phyloP scores from a whole-genome alignment of 2,888 invertebrate genomes.

The Eupithecia insigniata region DNA sequence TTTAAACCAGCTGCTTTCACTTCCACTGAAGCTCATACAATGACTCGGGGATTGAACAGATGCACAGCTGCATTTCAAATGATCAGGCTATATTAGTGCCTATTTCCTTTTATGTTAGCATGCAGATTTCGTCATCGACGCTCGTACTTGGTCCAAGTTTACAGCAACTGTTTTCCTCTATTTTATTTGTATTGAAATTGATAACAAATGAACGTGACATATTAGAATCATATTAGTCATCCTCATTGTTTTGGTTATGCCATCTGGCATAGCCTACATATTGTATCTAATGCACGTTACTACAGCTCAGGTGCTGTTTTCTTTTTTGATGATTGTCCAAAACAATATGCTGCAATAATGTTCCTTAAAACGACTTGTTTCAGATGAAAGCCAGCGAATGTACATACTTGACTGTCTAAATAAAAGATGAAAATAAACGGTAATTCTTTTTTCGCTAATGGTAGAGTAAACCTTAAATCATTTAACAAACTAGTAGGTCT shows the following conservation, averaged over 20 bases:
- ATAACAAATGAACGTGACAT: background rate
- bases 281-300: background rate
- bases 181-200: conserved; percentile 11
- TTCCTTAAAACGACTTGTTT: background rate
- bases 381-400: background rate
- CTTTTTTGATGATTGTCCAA: background rate
- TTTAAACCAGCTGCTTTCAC: conserved; percentile 23
- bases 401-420: background rate
- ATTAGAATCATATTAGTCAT: conserved; percentile 18
- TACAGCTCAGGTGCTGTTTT: conserved; percentile 18
- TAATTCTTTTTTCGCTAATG: background rate
- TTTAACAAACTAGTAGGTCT: background rate
- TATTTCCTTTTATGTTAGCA: conserved; percentile 29
- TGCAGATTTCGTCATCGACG: conserved; percentile 40
- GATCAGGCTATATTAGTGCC: conserved; percentile 10
- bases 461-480: background rate
- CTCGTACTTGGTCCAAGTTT: conserved; percentile 25
- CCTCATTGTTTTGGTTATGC: background rate
- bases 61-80: conserved; percentile 53
- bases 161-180: conserved; percentile 20
- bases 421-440: too few relatives aligned
- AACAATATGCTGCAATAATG: background rate
- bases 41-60: conserved; percentile 65
- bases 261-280: background rate
- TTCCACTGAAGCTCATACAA: conserved; percentile 44